phyloP scores from a whole-genome alignment of 2,113 vertebrate genomes.

The Riparia riparia region DNA sequence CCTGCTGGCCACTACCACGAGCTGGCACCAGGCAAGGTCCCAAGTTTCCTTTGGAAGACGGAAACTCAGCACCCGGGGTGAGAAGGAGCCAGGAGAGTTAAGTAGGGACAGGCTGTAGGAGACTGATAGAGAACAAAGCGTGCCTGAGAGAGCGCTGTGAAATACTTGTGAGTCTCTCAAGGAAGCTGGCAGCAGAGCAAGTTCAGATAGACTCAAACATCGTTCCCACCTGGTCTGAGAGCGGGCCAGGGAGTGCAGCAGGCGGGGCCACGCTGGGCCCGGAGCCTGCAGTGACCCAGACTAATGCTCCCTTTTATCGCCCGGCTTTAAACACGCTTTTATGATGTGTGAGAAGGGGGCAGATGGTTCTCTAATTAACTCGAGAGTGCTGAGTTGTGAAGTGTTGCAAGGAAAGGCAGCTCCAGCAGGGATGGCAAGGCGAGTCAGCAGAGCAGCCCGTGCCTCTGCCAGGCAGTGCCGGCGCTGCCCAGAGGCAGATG shows the following conservation, averaged over 20 bases:
- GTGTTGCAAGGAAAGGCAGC: slow-evolving; percentile 37
- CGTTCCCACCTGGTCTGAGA: slow-evolving; percentile 46
- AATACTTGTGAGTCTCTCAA: slow-evolving; percentile 24
- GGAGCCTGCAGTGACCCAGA: slow-evolving; percentile 8
- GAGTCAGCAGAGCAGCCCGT: neutral
- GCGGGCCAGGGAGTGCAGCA: neutral
- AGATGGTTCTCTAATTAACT: slow-evolving; percentile 64
- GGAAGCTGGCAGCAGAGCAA: slow-evolving; percentile 28
- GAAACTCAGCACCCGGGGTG: neutral
- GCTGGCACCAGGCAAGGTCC: neutral
- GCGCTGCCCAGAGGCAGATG: rapidly evolving
- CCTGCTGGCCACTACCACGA: neutral
- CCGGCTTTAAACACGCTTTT: slow-evolving; percentile 42
- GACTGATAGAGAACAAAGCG: neutral
- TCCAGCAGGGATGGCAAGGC: slow-evolving; percentile 12
- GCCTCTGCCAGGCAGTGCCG: neutral
- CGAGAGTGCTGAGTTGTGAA: slow-evolving; percentile 55
- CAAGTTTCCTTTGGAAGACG: rapidly evolving
- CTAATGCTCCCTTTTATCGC: slow-evolving; percentile 54
- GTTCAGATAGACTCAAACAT: slow-evolving; percentile 25
- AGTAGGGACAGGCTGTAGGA: neutral
- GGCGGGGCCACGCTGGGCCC: neutral
- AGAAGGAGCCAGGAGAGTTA: neutral
- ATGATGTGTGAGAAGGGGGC: slow-evolving; percentile 61
- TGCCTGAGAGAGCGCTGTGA: slow-evolving; percentile 20